phyloP scores from a whole-genome alignment of 2,797 vertebrate species.

The Tamandua tetradactyla region DNA sequence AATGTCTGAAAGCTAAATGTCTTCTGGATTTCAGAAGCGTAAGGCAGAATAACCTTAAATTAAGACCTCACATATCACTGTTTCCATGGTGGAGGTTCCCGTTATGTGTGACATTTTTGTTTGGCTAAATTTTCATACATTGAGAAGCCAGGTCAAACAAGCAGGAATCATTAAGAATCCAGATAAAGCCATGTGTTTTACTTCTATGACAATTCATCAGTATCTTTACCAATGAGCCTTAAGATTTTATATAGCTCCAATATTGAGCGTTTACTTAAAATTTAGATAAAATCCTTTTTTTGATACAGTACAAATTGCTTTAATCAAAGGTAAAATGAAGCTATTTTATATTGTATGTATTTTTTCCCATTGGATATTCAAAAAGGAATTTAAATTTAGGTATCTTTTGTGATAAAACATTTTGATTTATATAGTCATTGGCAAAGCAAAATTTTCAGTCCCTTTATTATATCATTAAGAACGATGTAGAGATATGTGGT shows the following conservation, averaged over 20 bases:
- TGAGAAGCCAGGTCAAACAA: constrained; percentile 45
- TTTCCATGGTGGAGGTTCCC: constrained; percentile 32
- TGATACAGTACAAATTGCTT: constrained; percentile 53
- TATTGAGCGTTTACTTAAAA: constrained; percentile 66
- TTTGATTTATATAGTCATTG: constrained; percentile 66
- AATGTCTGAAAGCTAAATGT: background rate
- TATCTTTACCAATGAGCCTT: constrained; percentile 80
- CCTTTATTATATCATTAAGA: background rate
- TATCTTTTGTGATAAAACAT: constrained; percentile 66
- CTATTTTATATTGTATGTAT: constrained; percentile 70
- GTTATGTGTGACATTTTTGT: constrained; percentile 43
- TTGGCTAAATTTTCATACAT: constrained; percentile 52
- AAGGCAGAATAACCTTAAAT: constrained; percentile 21
- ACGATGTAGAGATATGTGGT: background rate
- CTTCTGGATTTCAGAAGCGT: constrained; percentile 32
- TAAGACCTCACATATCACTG: background rate
- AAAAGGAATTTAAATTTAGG: constrained; percentile 66
- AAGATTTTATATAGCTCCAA: constrained; percentile 69
- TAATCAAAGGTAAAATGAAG: constrained; percentile 67
- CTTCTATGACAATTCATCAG: constrained; percentile 58
- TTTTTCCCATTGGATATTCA: constrained; percentile 69
- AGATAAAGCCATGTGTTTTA: constrained; percentile 69
- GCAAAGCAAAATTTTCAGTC: constrained; percentile 62
- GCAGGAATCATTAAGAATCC: constrained; percentile 16
- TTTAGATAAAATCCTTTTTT: constrained; percentile 56